Conservation (phyloP, 2,113 vertebrate genomes). For the Actinemys pallida region DNA sequence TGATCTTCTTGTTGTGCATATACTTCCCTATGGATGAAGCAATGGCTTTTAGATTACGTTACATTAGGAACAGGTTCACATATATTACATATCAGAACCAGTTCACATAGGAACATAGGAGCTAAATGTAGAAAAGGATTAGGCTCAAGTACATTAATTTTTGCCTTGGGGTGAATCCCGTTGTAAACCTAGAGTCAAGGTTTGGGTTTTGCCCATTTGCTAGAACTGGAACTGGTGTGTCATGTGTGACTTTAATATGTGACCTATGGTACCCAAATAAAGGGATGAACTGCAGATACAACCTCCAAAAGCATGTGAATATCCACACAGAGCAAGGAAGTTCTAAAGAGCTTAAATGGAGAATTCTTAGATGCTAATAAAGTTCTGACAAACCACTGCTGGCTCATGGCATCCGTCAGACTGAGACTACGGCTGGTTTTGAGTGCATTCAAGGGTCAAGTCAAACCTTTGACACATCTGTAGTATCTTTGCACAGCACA, state of each 20-base stretch:
- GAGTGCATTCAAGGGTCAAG: background rate
- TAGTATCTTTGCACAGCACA: background rate
- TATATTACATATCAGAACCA: slow-evolving; percentile 45
- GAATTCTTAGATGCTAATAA: background rate
- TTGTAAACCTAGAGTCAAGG: slow-evolving; percentile 25
- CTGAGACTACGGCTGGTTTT: background rate
- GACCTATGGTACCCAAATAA: background rate
- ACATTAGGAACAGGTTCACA: slow-evolving; percentile 53
- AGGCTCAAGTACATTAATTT: slow-evolving; percentile 2
- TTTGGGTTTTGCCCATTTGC: background rate
- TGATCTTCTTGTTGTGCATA: background rate
- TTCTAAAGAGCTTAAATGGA: background rate
- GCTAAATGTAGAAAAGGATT: background rate
- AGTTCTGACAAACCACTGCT: accelerated
- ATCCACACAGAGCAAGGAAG: accelerated
- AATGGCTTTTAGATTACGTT: slow-evolving; percentile 18
- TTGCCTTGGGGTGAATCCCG: background rate
- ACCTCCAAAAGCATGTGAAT: background rate
- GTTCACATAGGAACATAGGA: background rate
- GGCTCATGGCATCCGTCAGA: background rate
- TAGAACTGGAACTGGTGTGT: background rate
- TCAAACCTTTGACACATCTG: background rate
- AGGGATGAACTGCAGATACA: background rate
- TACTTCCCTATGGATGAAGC: slow-evolving; percentile 40
- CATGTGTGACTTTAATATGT: background rate